Percentiles rank a stretch among this genome's conserved stretches.
phyloP scores from a whole-genome alignment of 2,797 vertebrate genomes.

The Poeciliopsis turneri region DNA sequence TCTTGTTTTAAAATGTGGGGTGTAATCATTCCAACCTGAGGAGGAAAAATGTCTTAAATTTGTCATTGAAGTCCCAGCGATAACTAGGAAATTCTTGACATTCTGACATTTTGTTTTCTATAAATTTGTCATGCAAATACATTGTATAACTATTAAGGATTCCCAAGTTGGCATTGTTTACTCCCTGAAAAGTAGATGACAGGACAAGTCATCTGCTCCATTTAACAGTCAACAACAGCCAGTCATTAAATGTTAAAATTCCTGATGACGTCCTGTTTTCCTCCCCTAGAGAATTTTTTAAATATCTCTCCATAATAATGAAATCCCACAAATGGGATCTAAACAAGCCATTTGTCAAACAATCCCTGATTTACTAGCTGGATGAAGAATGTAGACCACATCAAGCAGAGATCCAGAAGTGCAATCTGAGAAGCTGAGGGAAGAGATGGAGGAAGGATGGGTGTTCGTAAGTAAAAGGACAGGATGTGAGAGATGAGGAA shows the following conservation, averaged over 20 bases:
- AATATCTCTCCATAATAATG: not conserved
- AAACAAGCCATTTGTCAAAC: conserved; percentile 31
- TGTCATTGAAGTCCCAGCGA: not conserved
- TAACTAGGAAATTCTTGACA: not conserved
- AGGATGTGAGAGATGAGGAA: conserved; percentile 44
- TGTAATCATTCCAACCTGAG: not conserved
- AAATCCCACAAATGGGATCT: conserved; percentile 14
- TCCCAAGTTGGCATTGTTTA: not conserved
- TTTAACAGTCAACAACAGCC: conserved; percentile 13
- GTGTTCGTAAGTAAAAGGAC: conserved; percentile 50
- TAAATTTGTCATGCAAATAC: not conserved
- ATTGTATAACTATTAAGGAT: not conserved
- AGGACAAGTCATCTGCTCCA: not conserved
- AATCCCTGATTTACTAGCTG: conserved; percentile 24
- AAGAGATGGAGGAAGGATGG: conserved; percentile 42
- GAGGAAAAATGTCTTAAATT: not conserved
- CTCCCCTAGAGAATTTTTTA: not conserved
- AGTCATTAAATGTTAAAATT: not conserved
- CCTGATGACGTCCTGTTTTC: not conserved
- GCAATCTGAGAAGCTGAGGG: conserved; percentile 66
- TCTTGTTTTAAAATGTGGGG: not conserved
- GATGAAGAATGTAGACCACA: conserved; percentile 44
- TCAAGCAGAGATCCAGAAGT: conserved; percentile 53
- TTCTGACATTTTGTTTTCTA: not conserved
- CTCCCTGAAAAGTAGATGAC: not conserved